Evolutionary conservation across 2,888 invertebrate genomes (phyloP), one percentile per base, ranked within the genome.

Genomic region (Drosophila limbata): DNA sequence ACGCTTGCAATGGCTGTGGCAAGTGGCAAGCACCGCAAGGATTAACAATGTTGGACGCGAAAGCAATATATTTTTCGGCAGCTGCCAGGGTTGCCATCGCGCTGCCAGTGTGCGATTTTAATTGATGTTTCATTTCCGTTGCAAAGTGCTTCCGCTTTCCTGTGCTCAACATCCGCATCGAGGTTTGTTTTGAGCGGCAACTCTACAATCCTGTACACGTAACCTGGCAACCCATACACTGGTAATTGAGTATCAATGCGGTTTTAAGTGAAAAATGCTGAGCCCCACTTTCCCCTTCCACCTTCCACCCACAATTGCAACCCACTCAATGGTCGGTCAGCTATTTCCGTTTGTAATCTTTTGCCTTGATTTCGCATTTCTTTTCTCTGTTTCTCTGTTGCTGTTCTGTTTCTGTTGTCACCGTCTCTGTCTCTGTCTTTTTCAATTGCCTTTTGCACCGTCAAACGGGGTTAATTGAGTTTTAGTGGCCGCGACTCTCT

Each of bases 81-180:
- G 69, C 48, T 48, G 65, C 17, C 70, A 72, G 63, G 37, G 69
- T 64, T 68, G 65, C 55, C 50, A 64, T 28, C 21, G 44, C 52
- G 52, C 50, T 45, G 61, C 52, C 42, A 13, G 42, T 55, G 77
- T 81, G 78, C 81, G 71, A 87, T 72, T 90, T 90, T 90, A 90
- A 90, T 90, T 90, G 90, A 89, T 90, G 89, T 88, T 90, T 90
- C 90, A 90, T 89, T 90, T 90, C 90, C 89, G 81, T 80, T 69
- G 81, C 87, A 88, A 90, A 89, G 87, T 88, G 89, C 80, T 89
- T 89, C 89, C 90, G 84, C 57, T 77, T 85, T 77, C 84, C 80
- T 80, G 76, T 55, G 71, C 73, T 67, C 70, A 77, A 73, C 88
- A 77, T 77, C 72, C 88, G 83, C 67, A 81, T 79, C 71, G 68